Evolutionary conservation across 1,140 invertebrate genomes (phyloP).

Genomic region (Heliconius hermathena): DNA sequence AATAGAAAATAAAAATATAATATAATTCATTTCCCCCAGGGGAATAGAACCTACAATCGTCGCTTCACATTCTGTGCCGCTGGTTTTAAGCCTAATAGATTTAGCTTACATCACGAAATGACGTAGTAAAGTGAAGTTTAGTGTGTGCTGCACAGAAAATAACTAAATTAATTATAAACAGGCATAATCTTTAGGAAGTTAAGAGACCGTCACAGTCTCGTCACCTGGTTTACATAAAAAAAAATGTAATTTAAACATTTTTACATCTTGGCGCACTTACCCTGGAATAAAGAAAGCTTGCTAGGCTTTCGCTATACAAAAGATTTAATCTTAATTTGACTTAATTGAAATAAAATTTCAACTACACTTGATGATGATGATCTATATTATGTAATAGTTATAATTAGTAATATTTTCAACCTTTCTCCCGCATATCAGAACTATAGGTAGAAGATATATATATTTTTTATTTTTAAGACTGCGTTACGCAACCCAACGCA

Average conservation of each 20-base stretch:
- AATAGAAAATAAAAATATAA: no score
- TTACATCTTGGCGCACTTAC: not conserved
- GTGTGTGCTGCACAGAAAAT: not conserved
- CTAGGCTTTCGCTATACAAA: not conserved
- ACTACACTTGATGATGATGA: no score
- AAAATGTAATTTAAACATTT: not conserved
- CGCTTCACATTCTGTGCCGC: fast-evolving
- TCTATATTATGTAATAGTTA: no score
- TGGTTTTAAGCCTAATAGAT: no score
- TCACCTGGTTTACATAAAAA: constrained; percentile 5
- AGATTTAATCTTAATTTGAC: no score
- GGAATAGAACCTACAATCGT: no score
- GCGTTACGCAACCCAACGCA: not conserved
- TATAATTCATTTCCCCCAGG: no score
- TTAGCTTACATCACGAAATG: not conserved
- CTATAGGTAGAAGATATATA: no score
- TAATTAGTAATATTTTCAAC: no score
- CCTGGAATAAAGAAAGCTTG: not conserved
- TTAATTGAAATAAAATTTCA: no score
- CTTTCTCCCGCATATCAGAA: no score
- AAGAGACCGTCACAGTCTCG: constrained; percentile 6
- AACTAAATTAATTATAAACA: constrained; percentile 6
- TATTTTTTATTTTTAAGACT: not conserved
- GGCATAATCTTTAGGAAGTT: not conserved
- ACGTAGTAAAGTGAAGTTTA: not conserved